A percentile compares a stretch with the other conserved stretches of the same genome.
Evolutionary conservation across 1,140 invertebrate genomes (phyloP).

Genomic region (Diuraphis noxia): DNA sequence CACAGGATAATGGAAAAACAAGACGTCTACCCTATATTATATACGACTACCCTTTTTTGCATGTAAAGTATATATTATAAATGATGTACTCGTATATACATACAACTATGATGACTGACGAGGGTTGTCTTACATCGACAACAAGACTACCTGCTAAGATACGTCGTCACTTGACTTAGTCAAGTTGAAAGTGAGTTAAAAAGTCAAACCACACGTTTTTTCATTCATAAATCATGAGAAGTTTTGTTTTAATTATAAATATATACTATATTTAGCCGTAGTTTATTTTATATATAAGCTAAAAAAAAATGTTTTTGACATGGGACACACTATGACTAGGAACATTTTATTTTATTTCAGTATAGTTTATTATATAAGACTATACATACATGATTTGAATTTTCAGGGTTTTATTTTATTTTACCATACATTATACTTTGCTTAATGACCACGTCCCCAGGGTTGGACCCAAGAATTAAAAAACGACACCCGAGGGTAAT

Average conservation of each 20-base stretch:
- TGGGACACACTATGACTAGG: too few relatives aligned
- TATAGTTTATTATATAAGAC: not conserved
- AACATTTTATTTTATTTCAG: not conserved
- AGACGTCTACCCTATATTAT: too few relatives aligned
- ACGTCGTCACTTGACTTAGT: not conserved
- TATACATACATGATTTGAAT: not conserved
- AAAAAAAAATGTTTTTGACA: not conserved
- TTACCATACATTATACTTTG: not conserved
- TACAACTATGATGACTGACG: too few relatives aligned
- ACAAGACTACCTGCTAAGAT: too few relatives aligned
- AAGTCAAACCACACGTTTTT: not conserved
- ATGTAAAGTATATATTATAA: too few relatives aligned
- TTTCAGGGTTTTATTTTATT: not conserved
- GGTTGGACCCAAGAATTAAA: not conserved
- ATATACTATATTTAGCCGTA: not conserved
- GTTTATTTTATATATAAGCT: not conserved
- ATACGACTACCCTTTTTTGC: too few relatives aligned
- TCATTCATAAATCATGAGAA: not conserved
- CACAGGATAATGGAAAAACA: too few relatives aligned
- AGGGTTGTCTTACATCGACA: too few relatives aligned
- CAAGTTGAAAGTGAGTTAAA: not conserved
- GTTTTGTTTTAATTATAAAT: not conserved
- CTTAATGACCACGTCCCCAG: not conserved
- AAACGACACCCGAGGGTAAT: not conserved
- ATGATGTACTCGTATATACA: too few relatives aligned